These are phyloP conservation scores for Corapipo altera DNA, from an alignment of 2,113 vertebrate genomes.

Conservation along the genomic window DNA sequence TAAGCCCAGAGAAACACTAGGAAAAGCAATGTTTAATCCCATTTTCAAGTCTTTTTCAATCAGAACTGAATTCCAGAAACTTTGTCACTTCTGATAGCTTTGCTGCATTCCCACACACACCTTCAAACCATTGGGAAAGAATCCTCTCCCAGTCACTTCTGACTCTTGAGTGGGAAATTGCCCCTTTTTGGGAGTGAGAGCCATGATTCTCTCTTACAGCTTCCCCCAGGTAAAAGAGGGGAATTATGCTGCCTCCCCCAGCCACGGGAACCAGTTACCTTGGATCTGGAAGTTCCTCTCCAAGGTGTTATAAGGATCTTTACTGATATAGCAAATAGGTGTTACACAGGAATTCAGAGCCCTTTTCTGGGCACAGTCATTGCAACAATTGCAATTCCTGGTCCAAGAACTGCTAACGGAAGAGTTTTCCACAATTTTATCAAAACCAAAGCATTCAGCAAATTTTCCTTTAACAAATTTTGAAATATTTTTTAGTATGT, in stretches of 20 bases:
- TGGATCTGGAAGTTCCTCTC: neutral
- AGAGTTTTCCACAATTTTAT: neutral
- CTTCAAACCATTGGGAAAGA: fast-evolving
- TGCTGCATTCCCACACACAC: neutral
- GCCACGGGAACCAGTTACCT: neutral
- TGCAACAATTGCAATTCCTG: neutral
- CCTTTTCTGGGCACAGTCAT: neutral
- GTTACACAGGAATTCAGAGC: neutral
- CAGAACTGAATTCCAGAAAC: neutral
- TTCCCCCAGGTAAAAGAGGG: neutral
- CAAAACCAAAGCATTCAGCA: neutral
- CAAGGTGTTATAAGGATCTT: neutral
- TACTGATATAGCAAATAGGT: neutral
- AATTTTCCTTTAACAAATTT: neutral
- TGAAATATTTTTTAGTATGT: neutral
- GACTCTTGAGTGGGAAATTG: neutral
- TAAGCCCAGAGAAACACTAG: neutral
- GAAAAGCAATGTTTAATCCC: neutral
- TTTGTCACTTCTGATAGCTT: neutral
- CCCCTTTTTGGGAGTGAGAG: neutral
- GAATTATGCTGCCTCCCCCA: neutral
- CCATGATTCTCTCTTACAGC: fast-evolving
- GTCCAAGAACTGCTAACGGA: neutral
- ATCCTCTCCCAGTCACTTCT: neutral
- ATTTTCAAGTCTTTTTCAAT: neutral